Conservation (phyloP, 2,797 vertebrate species). For the Sebastes itinus region DNA sequence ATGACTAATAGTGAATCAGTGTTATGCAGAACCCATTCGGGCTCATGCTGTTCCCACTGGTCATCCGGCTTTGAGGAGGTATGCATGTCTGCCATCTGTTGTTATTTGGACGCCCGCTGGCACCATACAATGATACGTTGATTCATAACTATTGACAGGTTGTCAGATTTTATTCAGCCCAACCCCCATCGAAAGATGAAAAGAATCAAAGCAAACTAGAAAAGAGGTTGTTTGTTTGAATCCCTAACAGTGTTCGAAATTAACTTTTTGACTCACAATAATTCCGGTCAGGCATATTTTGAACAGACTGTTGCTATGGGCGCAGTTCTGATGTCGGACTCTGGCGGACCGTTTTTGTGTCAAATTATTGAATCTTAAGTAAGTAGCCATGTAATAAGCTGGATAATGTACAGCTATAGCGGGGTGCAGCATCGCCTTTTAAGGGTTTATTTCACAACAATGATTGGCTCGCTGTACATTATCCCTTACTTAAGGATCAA, state of each 20-base stretch:
- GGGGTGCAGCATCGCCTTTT: no score
- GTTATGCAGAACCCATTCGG: conserved; percentile 54
- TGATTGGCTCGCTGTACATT: no score
- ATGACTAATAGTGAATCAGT: conserved; percentile 76
- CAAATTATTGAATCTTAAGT: no score
- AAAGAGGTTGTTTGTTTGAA: not conserved
- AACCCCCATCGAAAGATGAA: not conserved
- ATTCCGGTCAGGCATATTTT: no score
- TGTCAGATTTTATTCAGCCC: conserved; percentile 28
- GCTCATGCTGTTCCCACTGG: conserved; percentile 66
- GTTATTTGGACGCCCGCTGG: conserved; percentile 62
- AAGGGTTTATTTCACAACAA: no score
- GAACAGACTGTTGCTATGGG: no score
- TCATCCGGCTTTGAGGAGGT: conserved; percentile 60
- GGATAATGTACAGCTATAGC: no score
- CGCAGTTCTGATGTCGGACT: no score
- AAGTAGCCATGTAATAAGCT: no score
- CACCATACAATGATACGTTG: conserved; percentile 34
- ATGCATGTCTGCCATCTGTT: conserved; percentile 74
- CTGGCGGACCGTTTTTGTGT: no score
- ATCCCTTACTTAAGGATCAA: no score
- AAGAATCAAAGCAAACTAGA: not conserved
- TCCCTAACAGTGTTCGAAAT: not conserved
- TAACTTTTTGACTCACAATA: not conserved
- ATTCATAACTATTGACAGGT: conserved; percentile 59